These are phyloP conservation scores for Hylyphantes graminicola DNA, from an alignment of 1,140 invertebrate species.

Conservation along the genomic window DNA sequence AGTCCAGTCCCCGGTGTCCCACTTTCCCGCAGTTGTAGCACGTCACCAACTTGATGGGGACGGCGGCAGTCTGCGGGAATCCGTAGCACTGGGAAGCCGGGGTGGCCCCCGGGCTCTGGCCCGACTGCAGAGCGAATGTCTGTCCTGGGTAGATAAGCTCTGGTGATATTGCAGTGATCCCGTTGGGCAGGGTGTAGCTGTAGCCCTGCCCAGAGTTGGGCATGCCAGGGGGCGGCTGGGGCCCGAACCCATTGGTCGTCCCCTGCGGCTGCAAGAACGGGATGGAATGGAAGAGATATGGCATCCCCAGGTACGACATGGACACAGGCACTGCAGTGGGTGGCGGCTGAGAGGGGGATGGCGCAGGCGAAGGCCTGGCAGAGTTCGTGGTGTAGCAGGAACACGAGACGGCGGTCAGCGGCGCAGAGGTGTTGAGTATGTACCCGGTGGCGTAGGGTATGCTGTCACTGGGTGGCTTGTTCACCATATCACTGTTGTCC, in stretches of 20 bases:
- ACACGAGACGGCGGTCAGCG: constrained; percentile 32
- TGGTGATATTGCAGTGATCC: constrained; percentile 57
- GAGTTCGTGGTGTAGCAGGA: constrained; percentile 51
- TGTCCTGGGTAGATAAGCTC: constrained; percentile 60
- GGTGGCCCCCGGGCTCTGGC: constrained; percentile 49
- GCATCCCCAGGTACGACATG: constrained; percentile 40
- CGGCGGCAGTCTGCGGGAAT: constrained; percentile 71
- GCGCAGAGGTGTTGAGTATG: constrained; percentile 25
- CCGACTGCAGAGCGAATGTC: constrained; percentile 46
- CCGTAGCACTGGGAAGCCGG: constrained; percentile 67
- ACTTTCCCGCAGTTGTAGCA: constrained; percentile 82
- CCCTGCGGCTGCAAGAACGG: constrained; percentile 55
- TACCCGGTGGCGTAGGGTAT: constrained; percentile 35
- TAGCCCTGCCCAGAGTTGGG: constrained; percentile 47
- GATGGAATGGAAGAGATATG: constrained; percentile 55
- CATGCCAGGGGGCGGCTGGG: constrained; percentile 20
- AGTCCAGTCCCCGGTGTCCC: constrained; percentile 83
- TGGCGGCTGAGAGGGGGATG: constrained; percentile 39
- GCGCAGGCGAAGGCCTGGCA: constrained; percentile 50
- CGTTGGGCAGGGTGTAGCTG: constrained; percentile 57
- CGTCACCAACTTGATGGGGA: constrained; percentile 69
- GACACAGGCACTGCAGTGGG: constrained; percentile 35
- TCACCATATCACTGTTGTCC: constrained; percentile 21
- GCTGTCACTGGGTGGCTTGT: constrained; percentile 11
- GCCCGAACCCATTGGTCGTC: constrained; percentile 55